A percentile compares a stretch with the other conserved stretches of the same genome.
These are phyloP conservation scores for Cenopis cana DNA, from an alignment of 2,888 invertebrate species.

Conservation along the genomic window DNA sequence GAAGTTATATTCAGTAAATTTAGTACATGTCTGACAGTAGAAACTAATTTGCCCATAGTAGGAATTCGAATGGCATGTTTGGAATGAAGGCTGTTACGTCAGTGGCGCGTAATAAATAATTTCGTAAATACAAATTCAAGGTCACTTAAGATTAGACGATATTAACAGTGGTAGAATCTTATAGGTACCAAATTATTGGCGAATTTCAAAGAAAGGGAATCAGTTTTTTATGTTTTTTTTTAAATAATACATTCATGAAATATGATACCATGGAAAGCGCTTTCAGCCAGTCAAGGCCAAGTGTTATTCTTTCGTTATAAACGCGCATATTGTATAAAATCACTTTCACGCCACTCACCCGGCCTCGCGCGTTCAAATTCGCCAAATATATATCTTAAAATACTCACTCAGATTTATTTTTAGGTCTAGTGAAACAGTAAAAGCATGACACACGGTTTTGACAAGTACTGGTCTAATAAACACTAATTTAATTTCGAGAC, in stretches of 20 bases:
- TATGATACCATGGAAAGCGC: slow-evolving; percentile 52
- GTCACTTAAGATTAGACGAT: slow-evolving; percentile 22
- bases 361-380: slow-evolving; percentile 72
- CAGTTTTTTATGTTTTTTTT: slow-evolving; percentile 17
- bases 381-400: slow-evolving; percentile 79
- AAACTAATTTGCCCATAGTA: slow-evolving; percentile 18
- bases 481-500: slow-evolving; percentile 65
- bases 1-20: not conserved
- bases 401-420: slow-evolving; percentile 76
- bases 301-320: slow-evolving; percentile 52
- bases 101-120: slow-evolving; percentile 33
- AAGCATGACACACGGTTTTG: slow-evolving; percentile 67
- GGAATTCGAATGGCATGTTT: slow-evolving; percentile 21
- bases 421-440: slow-evolving; percentile 67
- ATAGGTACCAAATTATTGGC: not conserved
- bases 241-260: slow-evolving; percentile 48
- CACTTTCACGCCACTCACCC: slow-evolving; percentile 77
- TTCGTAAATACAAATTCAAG: slow-evolving; percentile 36
- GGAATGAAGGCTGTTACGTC: slow-evolving; percentile 42
- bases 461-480: slow-evolving; percentile 55
- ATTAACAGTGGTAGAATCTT: not conserved
- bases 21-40: not conserved
- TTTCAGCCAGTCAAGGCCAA: slow-evolving; percentile 65
- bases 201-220: not conserved
- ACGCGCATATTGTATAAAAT: slow-evolving; percentile 59